Evolutionary conservation across 2,113 vertebrate genomes (phyloP).

Genomic region (Diphyllodes magnificus): DNA sequence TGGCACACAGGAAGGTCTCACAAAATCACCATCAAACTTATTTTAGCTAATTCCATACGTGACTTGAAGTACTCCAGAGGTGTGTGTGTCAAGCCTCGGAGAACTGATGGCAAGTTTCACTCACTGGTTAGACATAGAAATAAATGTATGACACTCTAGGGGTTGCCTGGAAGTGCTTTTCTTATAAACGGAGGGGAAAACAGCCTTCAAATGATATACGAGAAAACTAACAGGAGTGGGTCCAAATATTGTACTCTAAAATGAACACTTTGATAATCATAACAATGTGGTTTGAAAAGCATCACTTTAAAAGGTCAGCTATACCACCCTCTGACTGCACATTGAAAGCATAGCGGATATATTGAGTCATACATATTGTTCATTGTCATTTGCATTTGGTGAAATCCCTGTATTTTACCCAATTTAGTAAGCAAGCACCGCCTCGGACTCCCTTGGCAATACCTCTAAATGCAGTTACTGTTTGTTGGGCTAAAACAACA

Average conservation of each 20-base stretch:
- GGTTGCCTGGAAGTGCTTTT: background rate
- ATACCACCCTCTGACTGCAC: constrained; percentile 49
- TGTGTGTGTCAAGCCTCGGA: background rate
- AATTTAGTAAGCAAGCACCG: constrained; percentile 64
- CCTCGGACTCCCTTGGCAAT: constrained; percentile 60
- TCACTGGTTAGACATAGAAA: background rate
- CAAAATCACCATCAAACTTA: constrained; percentile 16
- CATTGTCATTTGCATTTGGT: constrained; percentile 82
- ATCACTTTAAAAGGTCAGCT: constrained; percentile 75
- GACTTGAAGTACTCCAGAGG: constrained; percentile 6
- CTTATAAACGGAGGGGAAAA: background rate
- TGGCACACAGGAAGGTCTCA: constrained; percentile 10
- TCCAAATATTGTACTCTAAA: constrained; percentile 47
- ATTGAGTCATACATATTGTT: constrained; percentile 79
- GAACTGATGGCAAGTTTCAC: background rate
- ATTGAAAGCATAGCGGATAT: constrained; percentile 73
- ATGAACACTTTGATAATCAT: constrained; percentile 57
- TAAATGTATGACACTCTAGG: background rate
- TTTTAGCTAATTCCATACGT: constrained; percentile 5
- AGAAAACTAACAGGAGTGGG: background rate
- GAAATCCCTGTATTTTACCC: constrained; percentile 76
- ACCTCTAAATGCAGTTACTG: constrained; percentile 47
- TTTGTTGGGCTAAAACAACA: constrained; percentile 45
- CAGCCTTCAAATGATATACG: background rate
- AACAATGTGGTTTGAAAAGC: constrained; percentile 74